Base-by-base conservation (phyloP, 2,113 vertebrate genomes). In the Murina feae region DNA sequence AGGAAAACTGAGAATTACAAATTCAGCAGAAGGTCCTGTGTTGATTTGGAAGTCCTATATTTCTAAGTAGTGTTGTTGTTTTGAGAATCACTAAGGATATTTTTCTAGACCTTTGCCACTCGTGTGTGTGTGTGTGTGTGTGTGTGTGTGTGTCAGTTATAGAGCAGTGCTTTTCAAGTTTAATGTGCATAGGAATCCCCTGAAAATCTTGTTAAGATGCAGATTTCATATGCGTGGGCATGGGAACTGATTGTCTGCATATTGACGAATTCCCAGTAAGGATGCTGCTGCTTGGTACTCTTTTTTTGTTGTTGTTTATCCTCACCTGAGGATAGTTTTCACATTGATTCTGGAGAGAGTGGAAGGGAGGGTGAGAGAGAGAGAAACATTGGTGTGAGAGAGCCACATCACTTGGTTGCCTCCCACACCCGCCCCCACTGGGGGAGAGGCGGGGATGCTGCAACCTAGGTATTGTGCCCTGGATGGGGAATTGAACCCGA, bases 1-100 rank as follows among this genome's bases (percentile, higher is more conserved):
- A 91, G 91, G 44, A 92, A 91, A 96, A 95, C 65, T 47, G 69
- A 96, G 88, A 86, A 92, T 86, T 92, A 86, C 74, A 94, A 75
- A 92, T 86, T 92, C 93, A 96, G 85, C 82, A 96, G 66, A 92
- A 96, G 92, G 20, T 65, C 12, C 53, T 74, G 28, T 74, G 28
- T 86, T 92, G 91, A 81, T 90, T 89, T 92, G 20, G 88, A 96
- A 95, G 84, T 74, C 44, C 75, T 86, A 4, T 9, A 39, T 86
- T 96, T 95, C 39, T 84, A 89, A 90, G 78, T 78, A 28, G 21
- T 69, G n/a, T 81, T 93, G 83, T 23, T 63, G 35, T 81, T 89
- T 85, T 92, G 66, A 82, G 76, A 75, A 80, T n/a, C 0, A 47
- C 10, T 25, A 72, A 66, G 76, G 35, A 42, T 88, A 4, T 87